Base-by-base conservation (phyloP, 2,888 invertebrate species). In the Dioctria rufipes region DNA sequence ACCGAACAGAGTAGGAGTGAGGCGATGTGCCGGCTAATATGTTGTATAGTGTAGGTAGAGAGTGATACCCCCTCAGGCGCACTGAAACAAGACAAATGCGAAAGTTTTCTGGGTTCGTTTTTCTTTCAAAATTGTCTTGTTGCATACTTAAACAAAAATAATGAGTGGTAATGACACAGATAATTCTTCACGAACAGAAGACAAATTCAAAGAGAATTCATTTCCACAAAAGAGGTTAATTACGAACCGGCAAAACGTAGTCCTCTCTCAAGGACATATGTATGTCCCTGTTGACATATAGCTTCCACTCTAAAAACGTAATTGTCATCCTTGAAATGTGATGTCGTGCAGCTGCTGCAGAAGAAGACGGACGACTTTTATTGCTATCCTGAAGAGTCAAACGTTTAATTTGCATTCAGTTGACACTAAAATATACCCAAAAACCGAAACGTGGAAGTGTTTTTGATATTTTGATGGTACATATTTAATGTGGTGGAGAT, bases 91-190 rank as follows among this genome's bases (percentile, higher is more conserved):
- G 51, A 69, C 39, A 69, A 69, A 69, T 69, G 69, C 39, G 25
- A 51, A 69, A 69, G 69, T 49, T 69, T 69, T 49, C 69, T 69
- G 25, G n/a, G 49, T 43, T 51, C 37, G 51, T 39, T 69, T 13
- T 5, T 25, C 43, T 39, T 11, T n/a, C 6, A 42, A 46, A 69
- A 51, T n/a, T 69, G 69, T 42, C 73, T 73, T 73, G 58, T 73
- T 73, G 73, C 60, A 73, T 60, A 60, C 73, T 73, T 73, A 37
- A 73, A 42, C 73, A 60, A 54, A 73, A 73, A 60, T 73, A 73
- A 73, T 73, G 73, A 73, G 73, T 73, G 73, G 73, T 73, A 73
- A 60, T 73, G 73, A 73, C 73, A 73, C 73, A 58, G 54, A 73
- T 60, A 73, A 58, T 73, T 73, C 73, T 42, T 73, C 60, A 73